Evolutionary conservation across 1,140 invertebrate genomes (phyloP), one percentile per base, ranked within the genome.

Genomic region (Drosophila saltans): DNA sequence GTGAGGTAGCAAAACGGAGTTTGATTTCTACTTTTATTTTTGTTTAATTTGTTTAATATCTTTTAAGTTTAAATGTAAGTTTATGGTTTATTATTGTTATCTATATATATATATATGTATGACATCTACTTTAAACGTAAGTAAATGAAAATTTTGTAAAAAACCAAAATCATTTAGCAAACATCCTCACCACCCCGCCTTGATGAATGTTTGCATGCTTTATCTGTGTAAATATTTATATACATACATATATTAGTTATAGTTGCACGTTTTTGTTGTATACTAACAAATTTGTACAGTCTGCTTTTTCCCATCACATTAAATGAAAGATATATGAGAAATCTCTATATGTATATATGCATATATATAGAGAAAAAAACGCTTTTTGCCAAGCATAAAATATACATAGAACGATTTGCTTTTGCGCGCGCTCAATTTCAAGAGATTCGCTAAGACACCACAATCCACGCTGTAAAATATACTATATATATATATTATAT

Each of bases 391-490:
- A 36, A 78, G 62, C 59, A 71, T 71, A 45, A 28, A 63, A 60
- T 60, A 59, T 78, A 64, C 60, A 65, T 71, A 67, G 56, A 76
- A 88, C 58, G 65, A 73, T 78, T 78, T 78, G 76, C 76, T 78
- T 78, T 72, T 68, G 60, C 77, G 77, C 73, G 83, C 80, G 75
- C 80, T 66, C 69, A 61, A 72, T 56, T 55, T 58, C 45, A 33
- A 62, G 68, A 70, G 75, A 70, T 79, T 88, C 67, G 79, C 65
- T 69, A 45, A 74, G 77, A 83, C 80, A 89, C 84, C 83, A 80
- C 83, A 80, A 84, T 89, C 80, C 83, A 89, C 80, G 83, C 84
- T 88, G 78, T 88, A 83, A 65, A 72, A 65, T 74, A 64, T 16
- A 16, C 16, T 16, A 16, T 16, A 16, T 16, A 16, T 16, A 16